Percentiles rank a stretch among this genome's conserved stretches.
These are phyloP conservation scores for Drosophila ustulata DNA, from an alignment of 2,888 invertebrate genomes.

Conservation along the genomic window DNA sequence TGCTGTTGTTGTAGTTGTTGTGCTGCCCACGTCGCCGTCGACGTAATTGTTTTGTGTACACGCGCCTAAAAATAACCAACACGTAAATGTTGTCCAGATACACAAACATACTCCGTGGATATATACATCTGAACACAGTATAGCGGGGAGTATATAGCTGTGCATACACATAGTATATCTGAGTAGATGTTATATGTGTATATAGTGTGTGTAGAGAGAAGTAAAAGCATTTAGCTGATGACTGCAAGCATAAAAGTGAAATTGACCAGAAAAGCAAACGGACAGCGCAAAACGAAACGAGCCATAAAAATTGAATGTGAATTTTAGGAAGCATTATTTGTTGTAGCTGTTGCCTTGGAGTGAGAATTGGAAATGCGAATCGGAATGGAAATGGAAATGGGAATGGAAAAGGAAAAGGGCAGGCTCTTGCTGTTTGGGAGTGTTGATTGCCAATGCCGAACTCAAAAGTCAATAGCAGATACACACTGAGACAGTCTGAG, in stretches of 20 bases:
- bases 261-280: constrained; percentile 73
- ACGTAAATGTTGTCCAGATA: constrained; percentile 68
- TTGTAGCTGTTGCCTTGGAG: constrained; percentile 18
- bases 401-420: constrained; percentile 7
- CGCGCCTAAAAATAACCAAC: constrained; percentile 68
- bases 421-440: constrained; percentile 23
- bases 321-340: constrained; percentile 45
- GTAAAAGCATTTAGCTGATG: constrained; percentile 71
- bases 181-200: constrained; percentile 19
- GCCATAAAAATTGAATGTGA: constrained; percentile 70
- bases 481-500: constrained; percentile 13
- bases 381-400: constrained; percentile 39
- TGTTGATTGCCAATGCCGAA: constrained; percentile 61
- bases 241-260: constrained; percentile 77
- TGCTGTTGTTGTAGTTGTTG: constrained; percentile 6
- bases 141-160: constrained; percentile 8
- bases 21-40: constrained; percentile 22
- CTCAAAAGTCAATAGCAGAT: constrained; percentile 64
- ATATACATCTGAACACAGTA: neutral
- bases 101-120: constrained; percentile 24
- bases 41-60: constrained; percentile 68
- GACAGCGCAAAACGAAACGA: constrained; percentile 61
- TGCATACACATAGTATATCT: neutral
- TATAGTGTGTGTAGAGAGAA: constrained; percentile 1
- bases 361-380: constrained; percentile 40